Percentiles rank a stretch among this genome's conserved stretches.
Conservation (phyloP, 2,113 vertebrate genomes). For the Scopus umbretta region DNA sequence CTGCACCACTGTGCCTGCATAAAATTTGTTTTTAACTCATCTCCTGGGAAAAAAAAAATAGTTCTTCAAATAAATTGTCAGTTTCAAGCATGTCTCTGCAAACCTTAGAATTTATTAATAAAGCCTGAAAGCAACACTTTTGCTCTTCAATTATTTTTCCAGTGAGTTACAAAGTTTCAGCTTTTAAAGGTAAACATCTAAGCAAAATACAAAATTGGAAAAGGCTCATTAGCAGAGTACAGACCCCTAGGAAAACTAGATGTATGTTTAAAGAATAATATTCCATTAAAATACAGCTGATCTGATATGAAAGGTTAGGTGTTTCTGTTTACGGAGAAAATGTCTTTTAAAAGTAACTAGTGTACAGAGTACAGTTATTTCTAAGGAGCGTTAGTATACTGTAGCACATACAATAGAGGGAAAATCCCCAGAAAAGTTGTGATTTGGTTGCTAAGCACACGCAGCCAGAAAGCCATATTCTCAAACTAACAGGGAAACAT, state of each 20-base stretch:
- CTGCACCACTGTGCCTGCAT: background rate
- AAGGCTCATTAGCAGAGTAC: background rate
- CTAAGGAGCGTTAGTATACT: background rate
- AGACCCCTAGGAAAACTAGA: background rate
- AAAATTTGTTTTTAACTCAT: background rate
- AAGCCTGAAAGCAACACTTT: background rate
- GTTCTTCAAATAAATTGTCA: background rate
- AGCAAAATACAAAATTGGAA: background rate
- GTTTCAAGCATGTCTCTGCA: background rate
- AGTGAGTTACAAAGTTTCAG: background rate
- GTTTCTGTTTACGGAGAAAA: background rate
- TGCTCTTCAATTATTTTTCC: background rate
- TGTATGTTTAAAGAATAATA: background rate
- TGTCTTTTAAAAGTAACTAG: background rate
- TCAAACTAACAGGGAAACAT: background rate
- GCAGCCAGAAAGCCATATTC: background rate
- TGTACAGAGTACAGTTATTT: background rate
- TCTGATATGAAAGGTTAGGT: background rate
- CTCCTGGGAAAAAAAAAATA: background rate
- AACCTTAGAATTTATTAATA: background rate
- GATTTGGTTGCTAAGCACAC: background rate
- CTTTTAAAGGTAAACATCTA: background rate
- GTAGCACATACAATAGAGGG: background rate
- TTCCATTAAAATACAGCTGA: background rate
- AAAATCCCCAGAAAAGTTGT: background rate